phyloP scores from a whole-genome alignment of 2,113 vertebrate species.

The Castor canadensis region DNA sequence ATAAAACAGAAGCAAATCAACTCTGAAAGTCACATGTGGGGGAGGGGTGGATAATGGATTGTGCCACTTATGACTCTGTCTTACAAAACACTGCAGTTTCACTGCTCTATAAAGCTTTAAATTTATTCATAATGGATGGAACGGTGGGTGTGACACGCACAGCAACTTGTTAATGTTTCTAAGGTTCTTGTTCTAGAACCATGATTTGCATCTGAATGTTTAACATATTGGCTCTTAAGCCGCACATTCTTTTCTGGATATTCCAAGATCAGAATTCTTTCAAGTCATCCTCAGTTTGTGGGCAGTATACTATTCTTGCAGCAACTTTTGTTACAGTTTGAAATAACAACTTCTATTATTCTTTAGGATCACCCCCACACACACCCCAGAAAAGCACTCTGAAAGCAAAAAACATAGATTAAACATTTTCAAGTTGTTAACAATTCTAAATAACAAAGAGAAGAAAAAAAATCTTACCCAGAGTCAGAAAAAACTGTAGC shows the following conservation, averaged over 20 bases:
- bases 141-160: slow-evolving; percentile 11
- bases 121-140: slow-evolving; percentile 70
- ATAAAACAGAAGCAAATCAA: slow-evolving; percentile 68
- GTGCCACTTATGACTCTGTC: slow-evolving; percentile 68
- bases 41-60: slow-evolving; percentile 55
- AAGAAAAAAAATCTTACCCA: not conserved
- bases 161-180: slow-evolving; percentile 42
- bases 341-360: slow-evolving; percentile 52
- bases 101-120: slow-evolving; percentile 49
- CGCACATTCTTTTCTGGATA: slow-evolving; percentile 51
- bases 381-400: not conserved
- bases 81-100: slow-evolving; percentile 64
- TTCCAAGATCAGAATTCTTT: slow-evolving; percentile 24
- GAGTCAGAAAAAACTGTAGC: not conserved
- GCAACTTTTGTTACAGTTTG: slow-evolving; percentile 48
- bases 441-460: slow-evolving; percentile 46
- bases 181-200: slow-evolving; percentile 62
- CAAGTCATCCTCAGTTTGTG: slow-evolving; percentile 67
- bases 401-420: slow-evolving; percentile 61
- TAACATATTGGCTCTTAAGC: slow-evolving; percentile 44
- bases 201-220: slow-evolving; percentile 37
- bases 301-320: not conserved
- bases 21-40: slow-evolving; percentile 61
- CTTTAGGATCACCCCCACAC: not conserved
- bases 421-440: slow-evolving; percentile 36